Base-by-base conservation (phyloP, 2,113 vertebrate species). In the Pachycephala philippinensis region DNA sequence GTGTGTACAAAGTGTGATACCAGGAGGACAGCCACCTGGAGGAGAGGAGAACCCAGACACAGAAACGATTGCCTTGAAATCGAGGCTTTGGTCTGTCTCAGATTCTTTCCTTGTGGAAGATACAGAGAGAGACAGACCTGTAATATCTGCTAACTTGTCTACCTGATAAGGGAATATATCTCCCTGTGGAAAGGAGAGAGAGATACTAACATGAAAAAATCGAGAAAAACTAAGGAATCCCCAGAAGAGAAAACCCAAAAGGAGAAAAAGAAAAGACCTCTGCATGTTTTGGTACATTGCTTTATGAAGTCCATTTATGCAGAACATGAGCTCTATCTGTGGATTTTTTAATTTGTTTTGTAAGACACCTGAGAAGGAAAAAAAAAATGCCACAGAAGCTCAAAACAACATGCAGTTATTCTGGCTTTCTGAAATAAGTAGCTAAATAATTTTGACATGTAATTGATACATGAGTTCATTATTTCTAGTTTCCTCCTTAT, bases 401-500 rank as follows among this genome's bases (percentile, higher is more conserved):
- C 40, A 65, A 61, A 84, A 22, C 66, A 53, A 28, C 5, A 4
- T 27, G 22, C 21, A 40, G 23, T 75, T 80, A 9, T 60, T 69
- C 56, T 92, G 40, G 9, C 45, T 89, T 80, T 94, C 54, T 90
- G 79, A 80, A 86, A 31, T 30, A 90, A 64, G 53, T 44, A 76
- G 44, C 20, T 63, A 69, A 93, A 76, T 82, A 87, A 84, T 85
- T 86, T 63, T 89, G 89, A 69, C 59, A 12, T 63, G 59, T 42
- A 84, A 87, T 77, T 95, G 91, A 94, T 91, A 61, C 68, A 57
- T 53, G 89, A 77, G 59, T 81, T 95, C 80, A 74, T 97, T 96
- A 89, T 92, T 96, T 89, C 68, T 77, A 4, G 84, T 86, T 94
- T 95, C 84, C 91, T 95, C 65, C 84, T 96, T 90, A 86, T 95